Evolutionary conservation across 2,113 vertebrate genomes (phyloP), one percentile per base, ranked within the genome.

Genomic region (Mesoclemmys tuberculata): DNA sequence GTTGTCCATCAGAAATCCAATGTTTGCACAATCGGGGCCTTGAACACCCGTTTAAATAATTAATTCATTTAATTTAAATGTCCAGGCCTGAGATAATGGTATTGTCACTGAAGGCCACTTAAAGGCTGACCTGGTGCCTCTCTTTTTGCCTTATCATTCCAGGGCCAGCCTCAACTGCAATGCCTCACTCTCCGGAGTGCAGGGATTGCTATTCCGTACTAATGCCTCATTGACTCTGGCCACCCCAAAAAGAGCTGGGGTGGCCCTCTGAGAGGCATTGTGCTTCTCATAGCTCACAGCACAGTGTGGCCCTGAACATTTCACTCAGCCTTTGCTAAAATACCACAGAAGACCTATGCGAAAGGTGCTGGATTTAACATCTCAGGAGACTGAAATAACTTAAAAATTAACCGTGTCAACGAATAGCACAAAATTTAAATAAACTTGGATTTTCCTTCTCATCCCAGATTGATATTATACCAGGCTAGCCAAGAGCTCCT

Each of bases 111-210:
- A 49, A 93, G 88, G 95, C 89, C 84, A 93, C 95, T 52, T 79
- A 94, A 88, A 27, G 12, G 21, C 6, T 46, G 74, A 46, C 13
- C 26, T 77, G 26, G 6, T 90, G 87, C 92, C 90, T 92, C 26
- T 88, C 52, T 87, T 89, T 97, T 95, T 94, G 86, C 93, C 96
- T 91, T 18, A n/a, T 78, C 92, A 84, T 85, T 81, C 90, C 80
- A 88, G 51, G 58, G 74, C 46, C 88, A 83, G 58, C 31, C 29
- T 61, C 58, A 19, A 87, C 93, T 96, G 64, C 52, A 77, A 21
- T 22, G 46, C 64, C 92, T 93, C 84, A 84, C 52, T 80, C 96
- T 14, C 61, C 46, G 74, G 19, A 87, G 8, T 3, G 3, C 10
- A 87, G 61, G 35, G 83, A 21, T 38, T 91, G 80, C 44, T 93